A percentile compares a stretch with the other conserved stretches of the same genome.
These are phyloP conservation scores for Tachycineta bicolor DNA, from an alignment of 2,113 vertebrate genomes.

Conservation along the genomic window DNA sequence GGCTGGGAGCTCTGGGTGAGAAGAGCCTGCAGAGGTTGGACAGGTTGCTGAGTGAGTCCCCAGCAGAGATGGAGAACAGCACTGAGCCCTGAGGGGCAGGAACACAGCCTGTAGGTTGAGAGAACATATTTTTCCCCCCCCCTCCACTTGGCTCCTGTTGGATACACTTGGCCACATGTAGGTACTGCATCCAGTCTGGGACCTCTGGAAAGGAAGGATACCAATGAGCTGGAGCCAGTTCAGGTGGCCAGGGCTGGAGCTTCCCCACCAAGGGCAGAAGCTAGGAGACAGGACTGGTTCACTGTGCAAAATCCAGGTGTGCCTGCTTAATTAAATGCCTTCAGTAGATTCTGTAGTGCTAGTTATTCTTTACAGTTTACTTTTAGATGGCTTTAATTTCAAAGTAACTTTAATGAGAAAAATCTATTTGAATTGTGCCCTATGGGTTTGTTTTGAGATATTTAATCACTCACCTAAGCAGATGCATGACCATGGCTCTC, in stretches of 20 bases:
- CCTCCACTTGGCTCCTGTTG: fast-evolving
- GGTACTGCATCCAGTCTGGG: not conserved
- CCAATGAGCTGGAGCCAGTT: not conserved
- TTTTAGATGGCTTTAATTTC: not conserved
- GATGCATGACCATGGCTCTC: not conserved
- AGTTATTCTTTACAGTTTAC: not conserved
- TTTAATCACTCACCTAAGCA: not conserved
- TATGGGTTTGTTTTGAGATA: not conserved
- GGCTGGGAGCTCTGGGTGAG: not conserved
- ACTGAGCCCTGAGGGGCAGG: not conserved
- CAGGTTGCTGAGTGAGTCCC: not conserved
- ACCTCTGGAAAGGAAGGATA: not conserved
- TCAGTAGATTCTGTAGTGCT: not conserved
- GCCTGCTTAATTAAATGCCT: not conserved
- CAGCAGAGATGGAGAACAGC: not conserved
- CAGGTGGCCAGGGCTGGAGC: not conserved
- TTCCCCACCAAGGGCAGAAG: not conserved
- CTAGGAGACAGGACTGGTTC: not conserved
- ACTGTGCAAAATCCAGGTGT: not conserved
- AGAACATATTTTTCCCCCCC: not conserved
- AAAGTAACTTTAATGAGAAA: not conserved
- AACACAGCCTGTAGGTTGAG: fast-evolving
- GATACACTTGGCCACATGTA: fast-evolving
- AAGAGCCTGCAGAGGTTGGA: not conserved
- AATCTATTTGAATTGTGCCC: not conserved